phyloP scores from a whole-genome alignment of 1,140 invertebrate species.

The Magallana ariakensis region DNA sequence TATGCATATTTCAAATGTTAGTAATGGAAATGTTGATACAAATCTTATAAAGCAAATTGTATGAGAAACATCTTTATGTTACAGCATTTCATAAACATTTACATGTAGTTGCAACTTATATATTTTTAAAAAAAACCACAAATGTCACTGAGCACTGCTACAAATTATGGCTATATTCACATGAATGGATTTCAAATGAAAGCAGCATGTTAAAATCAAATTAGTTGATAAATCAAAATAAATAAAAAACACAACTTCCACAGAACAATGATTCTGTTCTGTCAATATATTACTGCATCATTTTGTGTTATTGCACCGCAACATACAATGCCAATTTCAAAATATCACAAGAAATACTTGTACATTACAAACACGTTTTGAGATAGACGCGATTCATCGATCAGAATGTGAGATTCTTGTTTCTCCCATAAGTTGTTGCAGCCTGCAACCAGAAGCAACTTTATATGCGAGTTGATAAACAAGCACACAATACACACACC shows the following conservation, averaged over 20 bases:
- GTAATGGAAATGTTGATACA: too few species aligned
- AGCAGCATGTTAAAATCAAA: not conserved
- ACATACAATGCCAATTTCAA: conserved; percentile 21
- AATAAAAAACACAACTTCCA: not conserved
- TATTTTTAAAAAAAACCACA: too few species aligned
- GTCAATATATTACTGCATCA: conserved; percentile 2
- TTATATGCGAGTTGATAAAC: not conserved
- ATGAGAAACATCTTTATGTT: too few species aligned
- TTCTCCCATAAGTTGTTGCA: not conserved
- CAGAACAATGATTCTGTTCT: too few species aligned
- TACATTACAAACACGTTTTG: not conserved
- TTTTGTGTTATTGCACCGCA: conserved; percentile 9
- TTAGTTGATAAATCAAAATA: not conserved
- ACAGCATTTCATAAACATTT: too few species aligned
- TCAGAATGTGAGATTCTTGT: conserved; percentile 13
- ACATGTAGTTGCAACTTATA: too few species aligned
- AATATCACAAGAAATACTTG: conserved; percentile 1
- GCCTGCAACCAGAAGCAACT: not conserved
- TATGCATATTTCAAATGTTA: too few species aligned
- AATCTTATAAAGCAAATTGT: too few species aligned
- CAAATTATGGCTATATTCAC: not conserved
- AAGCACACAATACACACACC: not conserved
- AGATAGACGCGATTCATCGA: not conserved
- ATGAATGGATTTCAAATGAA: not conserved
- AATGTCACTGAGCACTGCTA: too few species aligned